Evolutionary conservation across 1,140 invertebrate species (phyloP), one percentile per base, ranked within the genome.

Genomic region (Campodea augens): DNA sequence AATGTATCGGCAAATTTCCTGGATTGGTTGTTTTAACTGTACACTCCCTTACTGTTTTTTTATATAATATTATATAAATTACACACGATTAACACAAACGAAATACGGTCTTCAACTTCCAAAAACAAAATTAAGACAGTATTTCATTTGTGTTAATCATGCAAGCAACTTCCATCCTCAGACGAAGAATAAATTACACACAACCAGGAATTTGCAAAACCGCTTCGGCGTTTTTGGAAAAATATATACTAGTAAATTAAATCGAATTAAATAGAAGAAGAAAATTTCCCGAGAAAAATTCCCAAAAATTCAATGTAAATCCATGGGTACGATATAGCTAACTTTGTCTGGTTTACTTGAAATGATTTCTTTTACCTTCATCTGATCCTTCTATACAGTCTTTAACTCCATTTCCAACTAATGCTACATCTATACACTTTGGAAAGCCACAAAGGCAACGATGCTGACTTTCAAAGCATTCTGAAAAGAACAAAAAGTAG

Each of bases 361-460:
- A 13, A 20, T 18, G 18, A n/a, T 13, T 21, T 23, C 7, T 3
- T 39, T 47, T 53, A 55, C 56, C 54, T 56, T 61, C 60, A 45
- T 62, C 60, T 2, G 58, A 59, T 4, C 58, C 59, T 48, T 62
- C 60, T 27, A 51, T 29, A 29, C 60, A 62, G 48, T 62, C 51
- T 32, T 53, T 51, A 10, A 48, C 39, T n/a, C 59, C 60, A 45
- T 62, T 55, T 4, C 51, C 54, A 38, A 60, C 55, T 47, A 54
- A 45, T 20, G 44, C 48, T 41, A 29, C 10, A 15, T 53, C 53
- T 37, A 62, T 53, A 47, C 60, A 62, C 4, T 49, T 51, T 21
- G 60, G 60, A 41, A 52, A 41, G 12, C 60, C 60, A 52, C 59
- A 62, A 5, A 44, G 45, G 39, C 60, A 59, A 41, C 52, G 43